Evolutionary conservation across 2,797 vertebrate genomes (phyloP).

Genomic region (Erethizon dorsatum): DNA sequence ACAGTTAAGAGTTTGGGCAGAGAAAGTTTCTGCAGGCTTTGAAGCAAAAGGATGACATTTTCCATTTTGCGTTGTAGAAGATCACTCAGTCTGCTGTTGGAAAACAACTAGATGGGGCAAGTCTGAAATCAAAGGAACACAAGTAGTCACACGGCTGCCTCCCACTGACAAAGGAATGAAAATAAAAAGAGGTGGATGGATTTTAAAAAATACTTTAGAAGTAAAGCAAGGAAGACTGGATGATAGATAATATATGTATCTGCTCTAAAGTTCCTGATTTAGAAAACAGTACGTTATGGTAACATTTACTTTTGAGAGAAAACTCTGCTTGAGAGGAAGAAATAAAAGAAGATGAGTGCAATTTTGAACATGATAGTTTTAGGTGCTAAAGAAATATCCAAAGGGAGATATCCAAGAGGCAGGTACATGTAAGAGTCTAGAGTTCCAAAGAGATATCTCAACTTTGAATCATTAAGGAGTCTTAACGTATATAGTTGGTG

Average conservation of each 20-base stretch:
- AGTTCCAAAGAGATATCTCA: background rate
- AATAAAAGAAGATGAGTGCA: slow-evolving; percentile 9
- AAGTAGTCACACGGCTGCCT: background rate
- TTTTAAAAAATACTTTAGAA: background rate
- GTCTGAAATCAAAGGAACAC: background rate
- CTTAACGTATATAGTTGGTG: background rate
- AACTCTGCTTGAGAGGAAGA: background rate
- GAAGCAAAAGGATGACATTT: background rate
- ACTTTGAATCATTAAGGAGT: background rate
- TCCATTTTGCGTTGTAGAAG: background rate
- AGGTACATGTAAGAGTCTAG: background rate
- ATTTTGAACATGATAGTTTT: background rate
- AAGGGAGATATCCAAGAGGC: background rate
- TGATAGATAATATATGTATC: background rate
- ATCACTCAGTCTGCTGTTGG: background rate
- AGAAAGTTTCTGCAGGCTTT: background rate
- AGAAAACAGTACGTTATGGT: background rate
- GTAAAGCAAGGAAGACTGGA: background rate
- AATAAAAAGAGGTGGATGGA: background rate
- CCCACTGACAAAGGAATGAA: background rate
- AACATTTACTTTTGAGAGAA: background rate
- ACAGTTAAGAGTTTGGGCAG: background rate
- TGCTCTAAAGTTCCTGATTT: slow-evolving; percentile 1
- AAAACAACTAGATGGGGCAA: background rate
- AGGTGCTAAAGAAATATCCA: background rate